phyloP scores from a whole-genome alignment of 2,888 invertebrate genomes.

The Dinocampus coccinellae region DNA sequence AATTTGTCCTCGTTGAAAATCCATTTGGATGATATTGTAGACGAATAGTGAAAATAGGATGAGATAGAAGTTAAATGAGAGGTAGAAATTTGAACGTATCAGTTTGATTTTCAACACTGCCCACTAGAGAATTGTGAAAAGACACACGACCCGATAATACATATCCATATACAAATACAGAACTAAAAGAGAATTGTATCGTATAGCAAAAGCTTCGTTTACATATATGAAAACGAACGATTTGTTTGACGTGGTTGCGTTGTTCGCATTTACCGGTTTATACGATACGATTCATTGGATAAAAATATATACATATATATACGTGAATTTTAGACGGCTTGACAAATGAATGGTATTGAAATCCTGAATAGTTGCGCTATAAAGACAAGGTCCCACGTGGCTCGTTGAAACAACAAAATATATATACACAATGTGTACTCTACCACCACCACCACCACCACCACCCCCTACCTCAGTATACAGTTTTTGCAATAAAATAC shows the following conservation, averaged over 20 bases:
- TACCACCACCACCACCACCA: neutral
- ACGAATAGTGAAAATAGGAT: neutral
- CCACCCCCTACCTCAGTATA: neutral
- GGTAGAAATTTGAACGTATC: constrained; percentile 8
- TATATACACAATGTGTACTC: neutral
- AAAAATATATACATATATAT: constrained; percentile 16
- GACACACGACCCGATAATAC: neutral
- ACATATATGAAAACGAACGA: constrained; percentile 41
- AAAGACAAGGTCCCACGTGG: constrained; percentile 26
- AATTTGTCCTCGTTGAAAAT: neutral
- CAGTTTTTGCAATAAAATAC: constrained; percentile 11
- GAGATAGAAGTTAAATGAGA: constrained; percentile 9
- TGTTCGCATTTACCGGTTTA: constrained; percentile 49
- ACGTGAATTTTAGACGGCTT: constrained; percentile 1
- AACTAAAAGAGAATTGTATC: neutral
- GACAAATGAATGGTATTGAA: constrained; percentile 32
- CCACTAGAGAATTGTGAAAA: neutral
- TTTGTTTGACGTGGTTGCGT: constrained; percentile 50
- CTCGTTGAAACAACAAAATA: constrained; percentile 21
- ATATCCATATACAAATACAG: neutral
- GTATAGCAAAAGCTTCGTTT: neutral
- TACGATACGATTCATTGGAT: constrained; percentile 43
- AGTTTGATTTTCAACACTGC: constrained; percentile 7
- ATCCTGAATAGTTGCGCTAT: constrained; percentile 14
- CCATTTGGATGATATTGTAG: neutral